Evolutionary conservation across 2,797 vertebrate genomes (phyloP).

Genomic region (Carduelis carduelis): DNA sequence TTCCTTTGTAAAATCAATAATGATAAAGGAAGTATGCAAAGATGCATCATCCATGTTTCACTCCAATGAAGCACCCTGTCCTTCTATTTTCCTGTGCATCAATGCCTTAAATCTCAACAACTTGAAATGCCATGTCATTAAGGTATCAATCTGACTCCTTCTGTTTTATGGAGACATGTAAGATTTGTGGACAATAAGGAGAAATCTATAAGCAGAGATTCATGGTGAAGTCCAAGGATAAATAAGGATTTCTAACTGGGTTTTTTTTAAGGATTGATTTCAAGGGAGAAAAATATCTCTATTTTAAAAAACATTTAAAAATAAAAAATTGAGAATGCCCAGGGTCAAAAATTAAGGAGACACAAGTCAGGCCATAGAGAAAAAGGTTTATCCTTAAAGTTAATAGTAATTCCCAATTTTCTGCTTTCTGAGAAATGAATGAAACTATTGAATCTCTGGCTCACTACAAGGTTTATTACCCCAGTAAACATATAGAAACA

Average conservation of each 20-base stretch:
- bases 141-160: neutral
- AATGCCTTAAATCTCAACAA: neutral
- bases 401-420: neutral
- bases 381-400: neutral
- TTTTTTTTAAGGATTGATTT: neutral
- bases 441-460: neutral
- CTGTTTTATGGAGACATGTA: neutral
- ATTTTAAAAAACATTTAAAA: neutral
- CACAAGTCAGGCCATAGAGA: neutral
- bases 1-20: neutral
- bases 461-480: neutral
- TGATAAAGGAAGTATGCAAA: neutral
- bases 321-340: neutral
- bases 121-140: neutral
- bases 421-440: neutral
- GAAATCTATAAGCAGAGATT: neutral
- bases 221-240: neutral
- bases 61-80: neutral
- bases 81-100: neutral
- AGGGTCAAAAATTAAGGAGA: neutral
- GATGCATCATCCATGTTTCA: neutral
- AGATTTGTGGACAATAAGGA: neutral
- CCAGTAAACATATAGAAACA: neutral
- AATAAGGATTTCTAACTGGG: neutral
- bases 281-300: neutral